Percentiles rank a stretch among this genome's conserved stretches.
Evolutionary conservation across 2,797 vertebrate genomes (phyloP).

Genomic region (Emys orbicularis): DNA sequence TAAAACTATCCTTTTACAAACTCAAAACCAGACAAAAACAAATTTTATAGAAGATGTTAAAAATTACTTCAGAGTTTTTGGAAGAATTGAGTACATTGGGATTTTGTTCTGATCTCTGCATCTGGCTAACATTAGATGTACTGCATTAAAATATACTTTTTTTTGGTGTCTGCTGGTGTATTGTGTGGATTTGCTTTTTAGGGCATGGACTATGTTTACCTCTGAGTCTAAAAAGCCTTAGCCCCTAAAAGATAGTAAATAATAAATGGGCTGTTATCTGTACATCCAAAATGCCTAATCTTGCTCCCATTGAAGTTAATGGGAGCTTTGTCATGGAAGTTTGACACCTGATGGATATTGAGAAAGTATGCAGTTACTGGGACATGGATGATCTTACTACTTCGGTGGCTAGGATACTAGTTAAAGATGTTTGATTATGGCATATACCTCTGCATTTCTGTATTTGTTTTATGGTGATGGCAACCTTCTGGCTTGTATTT

Average conservation of each 20-base stretch:
- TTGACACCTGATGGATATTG: background rate
- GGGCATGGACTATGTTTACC: background rate
- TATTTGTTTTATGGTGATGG: background rate
- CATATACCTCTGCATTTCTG: background rate
- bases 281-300: background rate
- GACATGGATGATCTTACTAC: background rate
- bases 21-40: background rate
- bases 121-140: background rate
- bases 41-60: background rate
- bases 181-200: background rate
- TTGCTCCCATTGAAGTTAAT: background rate
- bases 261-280: background rate
- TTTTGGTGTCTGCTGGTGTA: background rate
- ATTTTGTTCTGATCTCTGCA: constrained; percentile 31
- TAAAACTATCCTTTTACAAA: background rate
- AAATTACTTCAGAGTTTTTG: constrained; percentile 13
- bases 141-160: background rate
- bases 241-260: background rate
- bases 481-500: background rate
- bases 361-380: background rate
- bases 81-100: background rate
- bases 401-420: fast-evolving
- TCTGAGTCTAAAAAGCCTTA: background rate
- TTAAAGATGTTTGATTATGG: background rate
- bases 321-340: background rate